Conservation (phyloP, 2,113 vertebrate genomes). For the Megaceryle maxima region DNA sequence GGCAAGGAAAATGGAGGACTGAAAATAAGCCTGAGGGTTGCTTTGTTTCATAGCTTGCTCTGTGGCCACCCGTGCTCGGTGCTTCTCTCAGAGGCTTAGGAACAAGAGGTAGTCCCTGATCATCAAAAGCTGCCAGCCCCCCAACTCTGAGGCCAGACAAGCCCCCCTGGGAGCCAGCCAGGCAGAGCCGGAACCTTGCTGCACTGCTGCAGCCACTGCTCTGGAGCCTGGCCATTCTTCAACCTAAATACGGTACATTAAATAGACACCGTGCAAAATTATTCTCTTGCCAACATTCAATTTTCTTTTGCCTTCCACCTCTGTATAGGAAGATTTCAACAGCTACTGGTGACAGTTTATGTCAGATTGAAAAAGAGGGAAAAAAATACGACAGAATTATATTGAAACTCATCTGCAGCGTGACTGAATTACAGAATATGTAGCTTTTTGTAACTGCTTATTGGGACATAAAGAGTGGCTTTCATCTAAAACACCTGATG, state of each 20-base stretch:
- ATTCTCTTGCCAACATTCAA: neutral
- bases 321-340: neutral
- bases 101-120: neutral
- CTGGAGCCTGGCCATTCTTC: neutral
- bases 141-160: neutral
- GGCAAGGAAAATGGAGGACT: neutral
- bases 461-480: neutral
- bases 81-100: neutral
- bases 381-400: neutral
- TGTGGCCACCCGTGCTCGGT: neutral
- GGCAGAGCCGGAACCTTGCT: neutral
- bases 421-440: neutral
- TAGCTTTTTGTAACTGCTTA: neutral
- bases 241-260: neutral
- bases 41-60: neutral
- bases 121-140: neutral
- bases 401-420: neutral
- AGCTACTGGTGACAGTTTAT: neutral
- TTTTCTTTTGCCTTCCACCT: neutral
- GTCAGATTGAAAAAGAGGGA: neutral
- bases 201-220: neutral
- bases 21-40: neutral
- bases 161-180: fast-evolving
- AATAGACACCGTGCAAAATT: neutral
- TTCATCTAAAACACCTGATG: neutral